These are phyloP conservation scores for Symphodus melops DNA, from an alignment of 2,113 vertebrate species.

Conservation along the genomic window DNA sequence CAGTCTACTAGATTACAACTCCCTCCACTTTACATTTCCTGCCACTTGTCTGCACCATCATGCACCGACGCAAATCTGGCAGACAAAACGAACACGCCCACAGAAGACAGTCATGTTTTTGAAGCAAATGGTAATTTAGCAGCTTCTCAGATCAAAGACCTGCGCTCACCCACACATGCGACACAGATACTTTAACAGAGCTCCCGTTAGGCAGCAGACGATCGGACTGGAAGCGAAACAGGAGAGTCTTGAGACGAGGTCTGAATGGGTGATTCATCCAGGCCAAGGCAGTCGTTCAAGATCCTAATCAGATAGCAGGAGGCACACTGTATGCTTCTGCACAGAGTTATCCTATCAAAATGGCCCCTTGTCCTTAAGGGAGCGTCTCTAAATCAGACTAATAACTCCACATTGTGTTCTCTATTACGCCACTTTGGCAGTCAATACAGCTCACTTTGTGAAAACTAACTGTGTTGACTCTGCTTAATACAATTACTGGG, in stretches of 20 bases:
- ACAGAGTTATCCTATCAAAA: constrained; percentile 60
- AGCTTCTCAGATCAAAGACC: constrained; percentile 61
- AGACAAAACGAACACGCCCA: constrained; percentile 52
- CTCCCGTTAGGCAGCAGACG: constrained; percentile 43
- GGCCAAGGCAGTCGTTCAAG: constrained; percentile 31
- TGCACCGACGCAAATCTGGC: constrained; percentile 31
- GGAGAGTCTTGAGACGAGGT: constrained; percentile 38
- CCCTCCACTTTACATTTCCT: constrained; percentile 41
- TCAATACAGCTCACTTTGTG: constrained; percentile 60
- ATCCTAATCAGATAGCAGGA: constrained; percentile 60
- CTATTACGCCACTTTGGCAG: constrained; percentile 63
- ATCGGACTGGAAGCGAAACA: constrained; percentile 43
- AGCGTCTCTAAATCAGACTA: constrained; percentile 65
- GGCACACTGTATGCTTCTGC: constrained; percentile 50
- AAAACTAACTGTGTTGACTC: constrained; percentile 54
- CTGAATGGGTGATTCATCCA: constrained; percentile 59
- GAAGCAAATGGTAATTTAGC: constrained; percentile 47
- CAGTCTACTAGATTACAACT: constrained; percentile 20
- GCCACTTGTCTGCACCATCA: constrained; percentile 30
- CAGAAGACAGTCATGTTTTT: constrained; percentile 36
- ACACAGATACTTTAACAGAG: constrained; percentile 43
- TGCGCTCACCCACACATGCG: constrained; percentile 52
- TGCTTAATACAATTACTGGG: constrained; percentile 51
- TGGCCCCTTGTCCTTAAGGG: constrained; percentile 72
- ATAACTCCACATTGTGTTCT: constrained; percentile 69